Conservation (phyloP, 2,888 invertebrate species). For the Synanthedon formicaeformis region DNA sequence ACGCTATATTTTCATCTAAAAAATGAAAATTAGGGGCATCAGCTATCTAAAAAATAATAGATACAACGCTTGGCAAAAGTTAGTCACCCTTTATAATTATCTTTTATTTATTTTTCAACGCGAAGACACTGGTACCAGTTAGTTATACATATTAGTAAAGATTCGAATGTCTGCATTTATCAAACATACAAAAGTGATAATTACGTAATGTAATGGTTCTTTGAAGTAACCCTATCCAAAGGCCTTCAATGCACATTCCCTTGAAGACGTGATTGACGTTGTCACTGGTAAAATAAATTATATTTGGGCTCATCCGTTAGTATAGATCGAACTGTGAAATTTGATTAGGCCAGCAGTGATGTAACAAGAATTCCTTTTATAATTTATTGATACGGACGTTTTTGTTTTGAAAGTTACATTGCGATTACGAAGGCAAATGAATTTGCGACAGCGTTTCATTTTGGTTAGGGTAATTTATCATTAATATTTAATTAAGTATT, state of each 20-base stretch:
- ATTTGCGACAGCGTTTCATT: constrained; percentile 10
- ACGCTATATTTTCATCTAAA: no score
- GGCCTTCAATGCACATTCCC: constrained; percentile 27
- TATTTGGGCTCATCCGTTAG: constrained; percentile 19
- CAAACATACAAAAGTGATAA: no score
- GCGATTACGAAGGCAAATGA: constrained; percentile 10
- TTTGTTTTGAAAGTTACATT: not conserved
- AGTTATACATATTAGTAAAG: no score
- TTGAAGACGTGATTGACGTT: constrained; percentile 33
- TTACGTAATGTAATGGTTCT: constrained; percentile 25
- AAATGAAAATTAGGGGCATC: no score
- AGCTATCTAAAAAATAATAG: no score
- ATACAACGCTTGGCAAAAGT: no score
- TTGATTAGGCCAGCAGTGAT: constrained; percentile 38
- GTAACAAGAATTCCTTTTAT: constrained; percentile 22
- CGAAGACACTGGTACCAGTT: no score
- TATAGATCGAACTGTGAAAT: constrained; percentile 33
- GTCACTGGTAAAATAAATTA: constrained; percentile 36
- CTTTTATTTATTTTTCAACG: no score
- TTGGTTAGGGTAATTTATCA: not conserved
- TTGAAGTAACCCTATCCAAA: constrained; percentile 28
- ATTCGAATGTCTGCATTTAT: no score
- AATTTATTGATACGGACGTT: not conserved
- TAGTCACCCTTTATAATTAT: no score
- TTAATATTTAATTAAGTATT: not conserved